These are phyloP conservation scores for Gopherus flavomarginatus DNA, from an alignment of 2,113 vertebrate species.

Conservation along the genomic window DNA sequence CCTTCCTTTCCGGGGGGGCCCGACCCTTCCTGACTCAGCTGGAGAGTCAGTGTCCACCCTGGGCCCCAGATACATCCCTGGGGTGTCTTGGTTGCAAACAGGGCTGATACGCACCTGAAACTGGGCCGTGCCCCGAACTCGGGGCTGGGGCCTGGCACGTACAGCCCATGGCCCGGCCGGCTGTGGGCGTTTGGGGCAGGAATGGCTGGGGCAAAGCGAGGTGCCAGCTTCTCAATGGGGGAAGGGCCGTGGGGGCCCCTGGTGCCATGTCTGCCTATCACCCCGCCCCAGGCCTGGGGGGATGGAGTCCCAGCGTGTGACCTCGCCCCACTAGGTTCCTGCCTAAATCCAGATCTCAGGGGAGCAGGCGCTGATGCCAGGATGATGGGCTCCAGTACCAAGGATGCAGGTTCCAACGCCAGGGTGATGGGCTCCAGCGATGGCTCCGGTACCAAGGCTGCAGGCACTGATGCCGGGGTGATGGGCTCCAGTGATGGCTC, in stretches of 20 bases:
- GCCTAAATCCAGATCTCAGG: neutral
- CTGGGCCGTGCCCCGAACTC: rapidly evolving
- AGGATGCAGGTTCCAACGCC: too few species aligned
- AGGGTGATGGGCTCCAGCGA: too few species aligned
- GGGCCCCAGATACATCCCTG: neutral
- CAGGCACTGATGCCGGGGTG: too few species aligned
- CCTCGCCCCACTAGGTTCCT: neutral
- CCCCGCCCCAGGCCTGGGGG: neutral
- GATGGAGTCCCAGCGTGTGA: neutral
- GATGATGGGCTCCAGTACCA: too few species aligned
- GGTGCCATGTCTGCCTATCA: neutral
- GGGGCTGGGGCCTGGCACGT: neutral
- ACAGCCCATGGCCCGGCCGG: neutral
- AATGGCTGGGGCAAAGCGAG: neutral
- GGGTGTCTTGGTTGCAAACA: neutral
- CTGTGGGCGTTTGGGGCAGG: neutral
- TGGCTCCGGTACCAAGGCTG: too few species aligned
- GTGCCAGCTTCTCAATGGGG: neutral
- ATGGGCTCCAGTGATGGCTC: too few species aligned
- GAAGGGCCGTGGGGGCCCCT: rapidly evolving
- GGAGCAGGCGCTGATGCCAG: too few species aligned
- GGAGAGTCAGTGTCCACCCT: too few species aligned
- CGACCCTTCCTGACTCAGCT: neutral
- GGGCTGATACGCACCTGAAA: rapidly evolving
- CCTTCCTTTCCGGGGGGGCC: neutral